These are phyloP conservation scores for Selenia dentaria DNA, from an alignment of 2,888 invertebrate species.

Conservation along the genomic window DNA sequence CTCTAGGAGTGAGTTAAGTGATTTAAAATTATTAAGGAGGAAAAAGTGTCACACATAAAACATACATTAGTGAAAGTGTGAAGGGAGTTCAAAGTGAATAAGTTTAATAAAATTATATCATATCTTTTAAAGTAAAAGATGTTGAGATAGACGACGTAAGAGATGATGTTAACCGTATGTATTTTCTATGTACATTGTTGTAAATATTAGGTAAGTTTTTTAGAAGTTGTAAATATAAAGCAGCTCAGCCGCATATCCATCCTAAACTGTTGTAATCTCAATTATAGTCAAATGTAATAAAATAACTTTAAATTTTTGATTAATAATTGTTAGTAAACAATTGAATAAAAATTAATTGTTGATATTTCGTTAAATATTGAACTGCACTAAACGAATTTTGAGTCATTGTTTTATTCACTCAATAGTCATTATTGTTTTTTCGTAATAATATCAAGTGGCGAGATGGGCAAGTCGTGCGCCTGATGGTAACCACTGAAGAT, in stretches of 20 bases:
- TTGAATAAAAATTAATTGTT: too few relatives aligned
- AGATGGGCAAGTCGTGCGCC: too few relatives aligned
- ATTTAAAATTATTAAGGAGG: background rate
- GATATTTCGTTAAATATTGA: too few relatives aligned
- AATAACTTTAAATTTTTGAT: too few relatives aligned
- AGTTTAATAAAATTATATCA: constrained; percentile 34
- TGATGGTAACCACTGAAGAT: too few relatives aligned
- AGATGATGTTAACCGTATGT: constrained; percentile 38
- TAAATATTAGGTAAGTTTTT: constrained; percentile 51
- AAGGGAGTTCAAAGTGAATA: constrained; percentile 10
- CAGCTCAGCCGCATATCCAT: constrained; percentile 79
- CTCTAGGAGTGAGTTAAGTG: constrained; percentile 8
- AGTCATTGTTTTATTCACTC: too few relatives aligned
- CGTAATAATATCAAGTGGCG: too few relatives aligned
- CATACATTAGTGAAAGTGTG: constrained; percentile 1
- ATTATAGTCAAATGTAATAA: constrained; percentile 44
- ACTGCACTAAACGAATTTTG: too few relatives aligned
- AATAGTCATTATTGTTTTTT: too few relatives aligned
- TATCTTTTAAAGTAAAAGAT: constrained; percentile 43
- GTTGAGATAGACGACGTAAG: constrained; percentile 30
- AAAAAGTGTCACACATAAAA: constrained; percentile 1
- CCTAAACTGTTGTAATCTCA: constrained; percentile 61
- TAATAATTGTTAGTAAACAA: too few relatives aligned
- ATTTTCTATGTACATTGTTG: constrained; percentile 61
- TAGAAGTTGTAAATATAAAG: constrained; percentile 50